A percentile compares a stretch with the other conserved stretches of the same genome.
These are phyloP conservation scores for Tetranychus piercei DNA, from an alignment of 2,888 invertebrate species.

Conservation along the genomic window DNA sequence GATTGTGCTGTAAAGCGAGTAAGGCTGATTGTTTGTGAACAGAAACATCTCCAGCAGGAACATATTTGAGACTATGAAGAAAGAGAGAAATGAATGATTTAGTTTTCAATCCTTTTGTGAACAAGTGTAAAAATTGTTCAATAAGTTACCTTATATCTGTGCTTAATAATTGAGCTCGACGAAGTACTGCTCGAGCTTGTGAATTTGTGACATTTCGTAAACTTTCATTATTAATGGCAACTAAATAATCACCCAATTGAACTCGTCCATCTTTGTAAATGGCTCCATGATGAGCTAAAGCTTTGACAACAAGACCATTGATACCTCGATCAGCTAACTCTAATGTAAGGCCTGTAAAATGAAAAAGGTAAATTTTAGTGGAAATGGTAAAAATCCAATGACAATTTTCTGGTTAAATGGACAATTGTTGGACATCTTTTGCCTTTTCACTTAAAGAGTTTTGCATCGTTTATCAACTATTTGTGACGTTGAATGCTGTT, in stretches of 20 bases:
- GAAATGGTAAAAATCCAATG: neutral
- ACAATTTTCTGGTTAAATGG: neutral
- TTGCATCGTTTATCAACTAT: too few species aligned
- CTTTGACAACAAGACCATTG: slow-evolving; percentile 41
- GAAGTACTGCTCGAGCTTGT: slow-evolving; percentile 42
- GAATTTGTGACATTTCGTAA: slow-evolving; percentile 41
- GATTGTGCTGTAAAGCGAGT: slow-evolving; percentile 29
- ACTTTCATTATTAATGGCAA: slow-evolving; percentile 42
- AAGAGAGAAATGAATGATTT: neutral
- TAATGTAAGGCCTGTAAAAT: slow-evolving; percentile 38
- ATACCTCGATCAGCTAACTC: slow-evolving; percentile 41
- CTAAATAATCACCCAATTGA: slow-evolving; percentile 41
- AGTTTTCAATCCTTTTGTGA: neutral
- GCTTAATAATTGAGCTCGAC: slow-evolving; percentile 40
- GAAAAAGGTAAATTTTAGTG: neutral
- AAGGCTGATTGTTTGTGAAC: slow-evolving; percentile 35
- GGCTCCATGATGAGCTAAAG: slow-evolving; percentile 38
- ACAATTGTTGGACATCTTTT: neutral
- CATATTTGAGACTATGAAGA: slow-evolving; percentile 40
- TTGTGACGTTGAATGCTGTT: too few species aligned
- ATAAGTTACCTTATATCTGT: slow-evolving; percentile 39
- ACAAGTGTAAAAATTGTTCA: neutral
- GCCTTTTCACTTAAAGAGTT: too few species aligned
- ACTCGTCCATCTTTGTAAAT: slow-evolving; percentile 42
- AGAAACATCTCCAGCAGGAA: slow-evolving; percentile 40